These are phyloP conservation scores for Cisticola juncidis DNA, from an alignment of 2,113 vertebrate species.

Conservation along the genomic window DNA sequence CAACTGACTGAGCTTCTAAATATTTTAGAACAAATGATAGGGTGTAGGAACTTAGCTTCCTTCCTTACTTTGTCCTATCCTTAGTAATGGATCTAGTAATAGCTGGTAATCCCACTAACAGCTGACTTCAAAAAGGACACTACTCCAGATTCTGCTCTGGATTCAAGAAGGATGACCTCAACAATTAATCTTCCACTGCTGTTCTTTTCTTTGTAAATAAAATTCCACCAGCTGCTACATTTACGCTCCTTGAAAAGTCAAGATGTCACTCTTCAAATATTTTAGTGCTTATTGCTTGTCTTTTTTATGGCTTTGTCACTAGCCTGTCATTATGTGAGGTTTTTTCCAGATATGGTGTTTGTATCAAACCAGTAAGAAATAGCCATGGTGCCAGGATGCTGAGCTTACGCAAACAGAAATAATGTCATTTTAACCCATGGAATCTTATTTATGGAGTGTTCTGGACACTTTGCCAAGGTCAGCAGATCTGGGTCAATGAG, in stretches of 20 bases:
- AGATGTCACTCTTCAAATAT: constrained; percentile 11
- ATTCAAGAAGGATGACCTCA: background rate
- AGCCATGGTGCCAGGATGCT: background rate
- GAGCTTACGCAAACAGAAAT: background rate
- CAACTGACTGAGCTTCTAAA: background rate
- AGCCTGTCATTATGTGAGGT: background rate
- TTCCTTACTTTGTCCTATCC: background rate
- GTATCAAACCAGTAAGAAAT: background rate
- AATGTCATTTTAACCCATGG: background rate
- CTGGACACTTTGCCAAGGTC: background rate
- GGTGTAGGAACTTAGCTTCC: background rate
- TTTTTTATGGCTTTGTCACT: background rate
- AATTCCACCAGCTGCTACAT: background rate
- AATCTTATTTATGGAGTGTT: background rate
- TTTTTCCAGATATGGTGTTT: background rate
- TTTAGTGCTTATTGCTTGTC: background rate
- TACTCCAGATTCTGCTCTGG: background rate
- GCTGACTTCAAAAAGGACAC: background rate
- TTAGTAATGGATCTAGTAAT: background rate
- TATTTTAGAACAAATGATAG: background rate
- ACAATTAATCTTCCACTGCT: background rate
- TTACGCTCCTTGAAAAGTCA: background rate
- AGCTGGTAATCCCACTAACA: background rate
- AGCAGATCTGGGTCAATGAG: background rate
- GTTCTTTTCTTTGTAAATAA: constrained; percentile 19